Base-by-base conservation (phyloP, 2,797 vertebrate species). In the Mormyrops attenuatus region DNA sequence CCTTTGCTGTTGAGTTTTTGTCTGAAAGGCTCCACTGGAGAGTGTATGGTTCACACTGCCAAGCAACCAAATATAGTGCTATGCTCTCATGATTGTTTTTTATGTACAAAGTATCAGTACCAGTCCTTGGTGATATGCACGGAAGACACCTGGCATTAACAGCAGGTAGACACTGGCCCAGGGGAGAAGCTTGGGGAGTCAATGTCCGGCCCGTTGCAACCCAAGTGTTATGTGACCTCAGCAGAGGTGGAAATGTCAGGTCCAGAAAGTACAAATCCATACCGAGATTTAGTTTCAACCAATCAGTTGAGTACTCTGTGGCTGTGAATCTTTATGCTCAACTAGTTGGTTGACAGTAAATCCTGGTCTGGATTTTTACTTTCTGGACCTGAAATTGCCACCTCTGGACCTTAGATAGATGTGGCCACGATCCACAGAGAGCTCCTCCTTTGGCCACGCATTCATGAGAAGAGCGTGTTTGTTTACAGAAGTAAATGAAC, bases 381-480 rank as follows among this genome's bases (percentile, higher is more conserved):
- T 30, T 30, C 26, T 30, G 26, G 26, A 30, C 26, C 26, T 30
- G 26, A 30, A 30, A 30, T 30, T 30, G 26, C 26, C 26, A 30
- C 26, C 26, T 30, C 26, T 30, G 26, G 52, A 84, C 60, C 50
- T 82, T 11, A 11, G 17, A 2, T 53, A 38, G 88, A 60, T 53
- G 38, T 84, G 47, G 17, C 8, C 0, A 47, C 0, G 15, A 47
- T 87, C 50, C 85, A 49, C 20, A 3, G 89, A 63, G 85, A 77
- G 69, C 77, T 88, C 38, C 82, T 89, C 52, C 52, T 47, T 38
- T 90, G 89, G 52, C 89, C 44, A 41, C 41, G 3, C 17, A 13
- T 60, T 60, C 89, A 38, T 88, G 89, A 90, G 86, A 90, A 90
- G 87, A 88, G 26, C 7, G 2, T 41, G 44, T 90, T 90, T 90